Evolutionary conservation across 1,140 invertebrate species (phyloP).

Genomic region (Globodera ellingtonae): DNA sequence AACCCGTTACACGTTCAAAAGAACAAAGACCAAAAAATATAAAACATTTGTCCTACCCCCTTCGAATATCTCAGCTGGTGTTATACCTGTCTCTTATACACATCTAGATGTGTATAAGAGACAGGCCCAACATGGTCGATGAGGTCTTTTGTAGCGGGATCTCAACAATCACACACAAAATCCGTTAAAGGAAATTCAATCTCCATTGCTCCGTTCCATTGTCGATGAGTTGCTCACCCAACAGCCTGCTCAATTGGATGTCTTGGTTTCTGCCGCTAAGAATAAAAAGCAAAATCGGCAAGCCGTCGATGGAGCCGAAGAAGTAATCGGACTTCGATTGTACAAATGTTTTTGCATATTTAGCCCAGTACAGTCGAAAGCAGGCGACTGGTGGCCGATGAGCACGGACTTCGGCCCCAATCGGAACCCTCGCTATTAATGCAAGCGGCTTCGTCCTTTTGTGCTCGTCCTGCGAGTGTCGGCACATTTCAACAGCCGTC

Average conservation of each 20-base stretch:
- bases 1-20: background rate
- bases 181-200: background rate
- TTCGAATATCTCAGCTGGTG: too few relatives aligned
- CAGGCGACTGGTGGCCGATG: background rate
- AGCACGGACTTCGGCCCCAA: background rate
- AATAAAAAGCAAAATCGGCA: background rate
- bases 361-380: background rate
- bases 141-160: background rate
- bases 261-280: background rate
- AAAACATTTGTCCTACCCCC: too few relatives aligned
- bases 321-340: background rate
- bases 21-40: slow-evolving; percentile 2
- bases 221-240: background rate
- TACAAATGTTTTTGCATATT: background rate
- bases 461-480: background rate
- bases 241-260: background rate
- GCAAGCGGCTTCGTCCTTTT: background rate
- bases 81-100: too few relatives aligned
- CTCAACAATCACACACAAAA: background rate
- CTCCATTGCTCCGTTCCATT: background rate
- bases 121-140: background rate
- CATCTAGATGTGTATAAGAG: too few relatives aligned
- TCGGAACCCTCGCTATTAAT: background rate
- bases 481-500: background rate
- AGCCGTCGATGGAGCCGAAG: background rate